phyloP scores from a whole-genome alignment of 2,888 invertebrate genomes.

The Andrena minutula region DNA sequence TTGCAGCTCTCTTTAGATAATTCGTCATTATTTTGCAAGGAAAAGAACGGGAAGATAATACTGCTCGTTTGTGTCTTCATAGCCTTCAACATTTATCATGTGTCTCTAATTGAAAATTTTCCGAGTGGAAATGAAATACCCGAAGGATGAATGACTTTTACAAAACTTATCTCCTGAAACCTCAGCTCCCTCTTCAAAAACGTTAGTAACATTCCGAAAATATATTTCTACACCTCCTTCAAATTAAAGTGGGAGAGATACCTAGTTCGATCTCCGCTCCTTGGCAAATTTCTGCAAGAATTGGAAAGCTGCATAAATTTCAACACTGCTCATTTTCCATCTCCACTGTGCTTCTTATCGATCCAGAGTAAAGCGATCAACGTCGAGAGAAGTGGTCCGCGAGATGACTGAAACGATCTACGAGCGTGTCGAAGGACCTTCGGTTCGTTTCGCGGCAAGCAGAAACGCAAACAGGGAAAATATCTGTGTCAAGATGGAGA shows the following conservation, averaged over 20 bases:
- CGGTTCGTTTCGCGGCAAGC: conserved; percentile 40
- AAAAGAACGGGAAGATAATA: background rate
- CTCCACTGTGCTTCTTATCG: background rate
- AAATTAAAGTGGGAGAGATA: background rate
- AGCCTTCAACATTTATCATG: background rate
- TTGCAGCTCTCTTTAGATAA: conserved; percentile 23
- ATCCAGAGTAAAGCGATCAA: background rate
- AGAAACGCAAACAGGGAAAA: conserved; percentile 35
- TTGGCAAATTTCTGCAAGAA: background rate
- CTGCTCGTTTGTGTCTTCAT: background rate
- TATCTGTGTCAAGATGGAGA: conserved; percentile 62
- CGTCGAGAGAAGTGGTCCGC: conserved; percentile 4
- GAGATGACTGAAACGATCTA: conserved; percentile 14
- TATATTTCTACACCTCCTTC: no score
- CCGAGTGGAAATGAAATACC: background rate
- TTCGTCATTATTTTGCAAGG: background rate
- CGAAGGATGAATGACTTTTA: background rate
- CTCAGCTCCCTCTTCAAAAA: background rate
- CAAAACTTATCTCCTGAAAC: background rate
- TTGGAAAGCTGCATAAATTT: background rate
- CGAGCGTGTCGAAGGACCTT: conserved; percentile 43
- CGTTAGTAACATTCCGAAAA: background rate
- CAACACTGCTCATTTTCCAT: background rate
- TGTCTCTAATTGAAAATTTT: background rate
- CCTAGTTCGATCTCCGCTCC: background rate